Evolutionary conservation across 2,888 invertebrate species (phyloP).

Genomic region (Silvanus unidentatus): DNA sequence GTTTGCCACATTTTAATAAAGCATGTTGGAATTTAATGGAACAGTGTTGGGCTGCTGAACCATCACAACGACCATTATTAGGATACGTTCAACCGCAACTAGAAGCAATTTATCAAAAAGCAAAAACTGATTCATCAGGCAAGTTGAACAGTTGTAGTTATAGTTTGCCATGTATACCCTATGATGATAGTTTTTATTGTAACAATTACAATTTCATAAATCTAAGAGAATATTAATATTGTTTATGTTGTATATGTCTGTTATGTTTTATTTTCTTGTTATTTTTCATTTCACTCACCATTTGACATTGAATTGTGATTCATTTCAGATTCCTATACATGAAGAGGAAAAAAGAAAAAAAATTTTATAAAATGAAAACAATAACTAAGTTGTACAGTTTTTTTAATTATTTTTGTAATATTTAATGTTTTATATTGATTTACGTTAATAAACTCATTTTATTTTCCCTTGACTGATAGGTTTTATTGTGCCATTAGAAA

Average conservation of each 20-base stretch:
- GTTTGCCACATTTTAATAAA: conserved; percentile 65
- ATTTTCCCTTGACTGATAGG: no score
- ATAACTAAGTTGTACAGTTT: no score
- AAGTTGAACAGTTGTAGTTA: conserved; percentile 24
- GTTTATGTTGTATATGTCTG: conserved; percentile 1
- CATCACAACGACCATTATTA: conserved; percentile 65
- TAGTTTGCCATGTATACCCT: conserved; percentile 13
- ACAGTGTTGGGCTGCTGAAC: conserved; percentile 76
- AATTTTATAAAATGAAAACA: no score
- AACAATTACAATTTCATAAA: conserved; percentile 16
- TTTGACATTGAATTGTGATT: conserved; percentile 6
- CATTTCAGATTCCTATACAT: conserved; percentile 25
- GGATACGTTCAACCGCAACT: conserved; percentile 71
- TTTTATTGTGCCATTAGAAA: no score
- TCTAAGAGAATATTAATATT: conserved; percentile 24
- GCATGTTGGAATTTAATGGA: conserved; percentile 82
- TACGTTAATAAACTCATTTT: no score
- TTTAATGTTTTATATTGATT: no score
- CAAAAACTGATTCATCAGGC: conserved; percentile 27
- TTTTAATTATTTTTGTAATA: no score
- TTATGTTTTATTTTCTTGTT: conserved; percentile 9
- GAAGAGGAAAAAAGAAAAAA: conserved; percentile 14
- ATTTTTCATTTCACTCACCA: conserved; percentile 6
- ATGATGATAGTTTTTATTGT: conserved; percentile 14
- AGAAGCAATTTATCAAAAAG: conserved; percentile 48